Evolutionary conservation across 2,888 invertebrate genomes (phyloP), one percentile per base, ranked within the genome.

Genomic region (Amiota communis): DNA sequence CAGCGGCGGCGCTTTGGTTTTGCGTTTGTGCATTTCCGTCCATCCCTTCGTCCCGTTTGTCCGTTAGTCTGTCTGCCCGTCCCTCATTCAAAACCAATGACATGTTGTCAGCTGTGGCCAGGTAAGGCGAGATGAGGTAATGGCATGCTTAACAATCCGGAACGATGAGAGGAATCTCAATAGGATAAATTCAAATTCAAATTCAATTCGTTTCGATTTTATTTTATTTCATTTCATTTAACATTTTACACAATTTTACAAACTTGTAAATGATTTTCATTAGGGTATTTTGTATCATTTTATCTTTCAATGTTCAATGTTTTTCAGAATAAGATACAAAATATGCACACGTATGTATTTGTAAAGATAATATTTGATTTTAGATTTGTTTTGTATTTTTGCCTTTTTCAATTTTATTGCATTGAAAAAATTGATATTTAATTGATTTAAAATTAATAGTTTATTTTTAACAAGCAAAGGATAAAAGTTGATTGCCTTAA

Each of bases 401-500:
- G 36, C 6, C 2, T 36, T 36, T 36, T 6, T 36, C 36, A 36
- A 36, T 36, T 36, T 36, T 36, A 36, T 36, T 36, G 6, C 36
- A 36, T 36, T 36, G 20, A 59, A 23, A 11, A 59, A 59, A 80
- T 84, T 83, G 81, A 70, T 76, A 80, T 86, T 85, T 86, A 85
- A 84, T 83, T 80, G 82, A 68, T 76, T 75, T 74, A 48, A 82
- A 82, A 82, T 83, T 79, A 77, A 74, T 76, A 61, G 61, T 61
- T 57, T 64, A 36, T 36, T 2, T 67, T 8, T 57, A 15, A 15
- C 10, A 15, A 15, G 3, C 8, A 36, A 36, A 36, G 36, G 36
- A 36, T 6, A 36, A 6, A 8, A 20, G 15, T 59, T 23, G 15
- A 6, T 36, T 36, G 36, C 36, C 36, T 36, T 36, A 36, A 2